A percentile compares a stretch with the other conserved stretches of the same genome.
Evolutionary conservation across 1,140 invertebrate species (phyloP).

Genomic region (Aleiodes sp.): DNA sequence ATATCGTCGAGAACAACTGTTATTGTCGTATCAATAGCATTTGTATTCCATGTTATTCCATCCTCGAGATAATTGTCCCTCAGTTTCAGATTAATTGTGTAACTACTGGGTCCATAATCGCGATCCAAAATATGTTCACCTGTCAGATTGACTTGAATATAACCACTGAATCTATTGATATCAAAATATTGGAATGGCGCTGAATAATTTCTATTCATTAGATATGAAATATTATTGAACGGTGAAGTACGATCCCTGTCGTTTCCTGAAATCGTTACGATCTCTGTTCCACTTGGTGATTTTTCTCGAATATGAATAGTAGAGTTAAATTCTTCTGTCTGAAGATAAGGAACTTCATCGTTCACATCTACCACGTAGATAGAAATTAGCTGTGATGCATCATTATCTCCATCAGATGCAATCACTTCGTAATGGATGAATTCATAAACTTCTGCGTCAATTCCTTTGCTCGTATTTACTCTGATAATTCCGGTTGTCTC

Average conservation of each 20-base stretch:
- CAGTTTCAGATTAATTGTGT: slow-evolving; percentile 63
- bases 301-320: slow-evolving; percentile 35
- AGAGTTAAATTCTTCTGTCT: slow-evolving; percentile 20
- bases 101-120: slow-evolving; percentile 57
- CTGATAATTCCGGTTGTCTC: slow-evolving; percentile 28
- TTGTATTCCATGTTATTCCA: slow-evolving; percentile 46
- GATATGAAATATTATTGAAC: slow-evolving; percentile 43
- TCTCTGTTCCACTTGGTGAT: slow-evolving; percentile 52
- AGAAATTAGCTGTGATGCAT: background rate
- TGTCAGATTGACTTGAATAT: slow-evolving; percentile 57
- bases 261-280: slow-evolving; percentile 52
- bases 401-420: slow-evolving; percentile 33
- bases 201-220: slow-evolving; percentile 49
- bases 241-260: slow-evolving; percentile 66
- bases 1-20: slow-evolving; percentile 65
- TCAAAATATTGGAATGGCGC: slow-evolving; percentile 62
- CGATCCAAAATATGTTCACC: slow-evolving; percentile 62
- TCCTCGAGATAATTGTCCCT: slow-evolving; percentile 65
- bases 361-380: slow-evolving; percentile 38
- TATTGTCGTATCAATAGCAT: slow-evolving; percentile 46
- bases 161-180: slow-evolving; percentile 59
- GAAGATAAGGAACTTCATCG: slow-evolving; percentile 30
- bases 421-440: slow-evolving; percentile 35
- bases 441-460: slow-evolving; percentile 40
- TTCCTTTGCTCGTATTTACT: slow-evolving; percentile 20